Conservation (phyloP, 2,113 vertebrate genomes). For the Labeo catla region DNA sequence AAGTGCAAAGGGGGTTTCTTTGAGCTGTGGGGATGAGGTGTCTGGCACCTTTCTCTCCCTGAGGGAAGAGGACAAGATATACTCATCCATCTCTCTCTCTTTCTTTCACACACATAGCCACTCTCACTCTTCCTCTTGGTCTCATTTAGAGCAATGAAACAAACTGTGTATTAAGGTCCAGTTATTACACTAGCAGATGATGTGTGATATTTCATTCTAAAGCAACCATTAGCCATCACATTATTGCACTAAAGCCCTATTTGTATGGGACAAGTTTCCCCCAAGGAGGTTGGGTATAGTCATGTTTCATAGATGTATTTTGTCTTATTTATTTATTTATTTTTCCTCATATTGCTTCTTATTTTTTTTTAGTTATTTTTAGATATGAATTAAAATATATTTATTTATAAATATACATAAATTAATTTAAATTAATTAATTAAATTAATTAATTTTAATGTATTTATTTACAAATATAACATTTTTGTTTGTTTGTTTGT, state of each 20-base stretch:
- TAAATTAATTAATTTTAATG: too few relatives aligned
- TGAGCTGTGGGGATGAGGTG: conserved; percentile 35
- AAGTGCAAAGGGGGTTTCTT: conserved; percentile 20
- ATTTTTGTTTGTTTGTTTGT: too few relatives aligned
- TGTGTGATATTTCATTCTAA: background rate
- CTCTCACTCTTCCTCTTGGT: background rate
- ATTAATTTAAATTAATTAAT: too few relatives aligned
- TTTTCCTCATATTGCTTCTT: too few relatives aligned
- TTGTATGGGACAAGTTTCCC: background rate
- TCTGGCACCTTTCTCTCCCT: conserved; percentile 53
- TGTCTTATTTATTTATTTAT: background rate
- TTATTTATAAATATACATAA: too few relatives aligned
- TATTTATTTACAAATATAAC: too few relatives aligned
- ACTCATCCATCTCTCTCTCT: background rate
- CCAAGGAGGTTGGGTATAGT: background rate
- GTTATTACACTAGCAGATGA: background rate
- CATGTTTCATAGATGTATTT: background rate
- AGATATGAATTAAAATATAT: too few relatives aligned
- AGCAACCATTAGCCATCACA: background rate
- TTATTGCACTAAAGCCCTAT: background rate
- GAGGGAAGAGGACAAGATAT: conserved; percentile 35
- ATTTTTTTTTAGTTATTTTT: too few relatives aligned
- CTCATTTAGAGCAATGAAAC: background rate
- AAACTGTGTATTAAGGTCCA: background rate
- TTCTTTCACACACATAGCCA: background rate